Evolutionary conservation across 2,113 vertebrate species (phyloP), one percentile per base, ranked within the genome.

Genomic region (Scomber colias): DNA sequence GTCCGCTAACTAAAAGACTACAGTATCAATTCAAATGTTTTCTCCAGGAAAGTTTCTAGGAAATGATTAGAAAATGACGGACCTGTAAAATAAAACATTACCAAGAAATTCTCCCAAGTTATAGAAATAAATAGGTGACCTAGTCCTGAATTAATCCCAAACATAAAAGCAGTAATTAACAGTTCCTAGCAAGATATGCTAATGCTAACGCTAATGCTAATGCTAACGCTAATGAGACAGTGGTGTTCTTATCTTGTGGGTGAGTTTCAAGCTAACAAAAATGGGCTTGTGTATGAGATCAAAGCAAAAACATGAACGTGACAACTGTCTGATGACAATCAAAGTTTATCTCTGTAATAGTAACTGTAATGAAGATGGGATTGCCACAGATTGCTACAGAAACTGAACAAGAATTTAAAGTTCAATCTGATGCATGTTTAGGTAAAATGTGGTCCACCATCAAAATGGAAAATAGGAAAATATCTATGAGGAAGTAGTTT

Each of bases 311-410:
- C 53, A 84, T 87, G 71, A 60, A 57, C 54, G 66, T 85, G 77
- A 65, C 64, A 62, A 71, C 50, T 65, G 45, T 17, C 74, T 67
- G 45, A 79, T 80, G 50, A 71, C 35, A 54, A 67, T 66, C 30
- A 15, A 56, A 61, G 50, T 48, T 54, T 35, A 4, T 12, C 49
- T 55, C 53, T 67, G 11, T 53, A 31, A 63, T 4, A 24, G 24
- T 65, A 70, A 77, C 57, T 85, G 75, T 65, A 66, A 84, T 91
- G 82, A 68, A 78, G 48, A 90, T 87, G 81, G 65, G 46, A 64
- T 70, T 86, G 90, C 89, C 77, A 79, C 84, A 90, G 82, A 90
- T 90, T 91, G 78, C 87, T 88, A 83, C 85, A 90, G 70, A 89
- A 84, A 93, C 77, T 90, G 78, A 83, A 69, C 19, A 68, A 66